Evolutionary conservation across 2,888 invertebrate genomes (phyloP), one percentile per base, ranked within the genome.

Genomic region (Temnothorax unifasciatus): DNA sequence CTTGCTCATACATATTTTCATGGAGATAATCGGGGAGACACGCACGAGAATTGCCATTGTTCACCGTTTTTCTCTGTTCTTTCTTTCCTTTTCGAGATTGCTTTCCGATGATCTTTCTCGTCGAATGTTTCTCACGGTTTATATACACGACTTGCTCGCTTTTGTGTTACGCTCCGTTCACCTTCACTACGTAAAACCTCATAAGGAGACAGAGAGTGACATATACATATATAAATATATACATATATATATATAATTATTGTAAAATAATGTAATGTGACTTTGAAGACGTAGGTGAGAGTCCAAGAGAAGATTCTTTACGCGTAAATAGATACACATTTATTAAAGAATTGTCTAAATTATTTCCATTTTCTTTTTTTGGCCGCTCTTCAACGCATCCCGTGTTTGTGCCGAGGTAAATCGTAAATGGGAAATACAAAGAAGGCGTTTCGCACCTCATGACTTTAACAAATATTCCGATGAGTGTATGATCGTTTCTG

Each of bases 1-100:
- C 91, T 92, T 92, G 92, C 92, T 94, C 92, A 93, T 90, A 91
- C 92, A 93, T 90, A 91, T 93, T 93, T 92, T 93, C 91, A 91
- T 88, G 90, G 88, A 90, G 84, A 89, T 88, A 85, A 79, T 71
- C 86, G 87, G 83, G 86, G 64, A 85, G 52, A 63, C 11, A 50
- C 34, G 57, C 71, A 59, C 74, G 57, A 68, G 9, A 73, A 81
- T 47, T 59, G 47, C 59, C 79, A 75, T 84, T 73, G 47, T 81
- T 84, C 69, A 84, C 83, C 64, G 61, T 89, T 79, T 85, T 83
- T 88, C 77, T 83, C 21, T 77, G 75, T 89, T 79, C 83, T 25
- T 25, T 29, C 3, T 29, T 83, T 44, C 74, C 75, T 83, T 21
- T 50, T 50, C 1, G 3, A 41, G 86, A 90, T 88, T 76, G 75